Evolutionary conservation across 2,113 vertebrate genomes (phyloP), one percentile per base, ranked within the genome.

Genomic region (Xyliphius kryptos): DNA sequence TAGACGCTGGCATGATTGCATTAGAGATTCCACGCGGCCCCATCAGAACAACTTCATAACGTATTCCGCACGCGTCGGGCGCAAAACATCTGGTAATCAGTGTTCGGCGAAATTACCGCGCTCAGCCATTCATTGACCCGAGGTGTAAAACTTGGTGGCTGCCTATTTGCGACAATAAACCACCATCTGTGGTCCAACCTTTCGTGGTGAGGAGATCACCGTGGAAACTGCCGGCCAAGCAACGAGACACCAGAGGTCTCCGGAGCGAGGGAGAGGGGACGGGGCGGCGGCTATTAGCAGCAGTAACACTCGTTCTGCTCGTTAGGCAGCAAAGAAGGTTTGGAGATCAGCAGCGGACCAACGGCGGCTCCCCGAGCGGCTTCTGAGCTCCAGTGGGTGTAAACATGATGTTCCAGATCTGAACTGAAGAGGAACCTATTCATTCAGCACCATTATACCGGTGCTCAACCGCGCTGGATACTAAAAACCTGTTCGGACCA

Each of bases 21-120:
- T 86, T 85, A 88, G 81, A 83, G 82, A 85, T 86, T 87, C 84
- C 82, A 83, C 80, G 77, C 76, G 81, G 80, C 78, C 75, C 79
- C 80, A 79, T 85, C 83, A 85, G 82, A 76, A 84, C 75, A 76
- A 77, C 84, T 86, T 86, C 81, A 85, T 86, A 82, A 86, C 43
- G 83, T 82, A 86, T 89, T 87, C 82, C 77, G 79, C 79, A 62
- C 78, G 69, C 44, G 84, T 86, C 82, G 76, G 80, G 82, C 76
- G 80, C 80, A 82, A 86, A 88, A 88, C 85, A 87, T 88, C 87
- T 88, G 85, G 85, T 86, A 86, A 88, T 88, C 85, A 87, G 87
- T 83, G 84, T 85, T 86, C 86, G 83, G 85, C 84, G 79, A 85
- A 89, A 89, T 85, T 82, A 86, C 84, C 75, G 75, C 78, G 83